Conservation (phyloP, 2,113 vertebrate genomes). For the Phylloscopus whistleri region DNA sequence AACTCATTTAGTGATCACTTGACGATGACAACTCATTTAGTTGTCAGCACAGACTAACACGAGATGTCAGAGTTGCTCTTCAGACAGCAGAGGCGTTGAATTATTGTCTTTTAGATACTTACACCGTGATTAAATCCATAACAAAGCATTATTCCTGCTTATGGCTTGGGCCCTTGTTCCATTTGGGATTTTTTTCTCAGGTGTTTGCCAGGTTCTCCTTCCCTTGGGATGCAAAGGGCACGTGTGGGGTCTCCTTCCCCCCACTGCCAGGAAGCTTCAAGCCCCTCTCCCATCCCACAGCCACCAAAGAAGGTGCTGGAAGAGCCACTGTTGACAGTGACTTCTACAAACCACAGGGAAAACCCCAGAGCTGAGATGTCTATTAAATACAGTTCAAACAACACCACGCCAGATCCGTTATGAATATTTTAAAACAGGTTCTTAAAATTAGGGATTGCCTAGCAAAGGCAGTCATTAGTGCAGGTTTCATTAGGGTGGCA, state of each 20-base stretch:
- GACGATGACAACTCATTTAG: neutral
- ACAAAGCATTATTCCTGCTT: neutral
- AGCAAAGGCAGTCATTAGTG: slow-evolving; percentile 20
- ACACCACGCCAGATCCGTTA: neutral
- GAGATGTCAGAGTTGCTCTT: neutral
- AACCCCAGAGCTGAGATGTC: neutral
- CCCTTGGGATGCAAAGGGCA: neutral
- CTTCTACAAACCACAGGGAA: neutral
- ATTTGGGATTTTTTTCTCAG: neutral
- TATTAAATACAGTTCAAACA: slow-evolving; percentile 46
- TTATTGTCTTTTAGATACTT: neutral
- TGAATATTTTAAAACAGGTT: slow-evolving; percentile 52
- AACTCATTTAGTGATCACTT: neutral
- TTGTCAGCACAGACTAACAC: neutral
- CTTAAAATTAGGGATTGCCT: slow-evolving; percentile 22
- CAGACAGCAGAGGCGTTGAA: neutral
- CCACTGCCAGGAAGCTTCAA: neutral
- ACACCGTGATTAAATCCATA: neutral
- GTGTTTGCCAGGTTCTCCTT: fast-evolving
- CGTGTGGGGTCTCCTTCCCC: fast-evolving
- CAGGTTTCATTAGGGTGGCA: slow-evolving; percentile 12
- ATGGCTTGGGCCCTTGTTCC: neutral
- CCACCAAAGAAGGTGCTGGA: neutral
- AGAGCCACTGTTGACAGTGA: neutral
- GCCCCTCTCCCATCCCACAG: neutral